Base-by-base conservation (phyloP, 1,140 invertebrate genomes). In the Andrena cerasifolii region DNA sequence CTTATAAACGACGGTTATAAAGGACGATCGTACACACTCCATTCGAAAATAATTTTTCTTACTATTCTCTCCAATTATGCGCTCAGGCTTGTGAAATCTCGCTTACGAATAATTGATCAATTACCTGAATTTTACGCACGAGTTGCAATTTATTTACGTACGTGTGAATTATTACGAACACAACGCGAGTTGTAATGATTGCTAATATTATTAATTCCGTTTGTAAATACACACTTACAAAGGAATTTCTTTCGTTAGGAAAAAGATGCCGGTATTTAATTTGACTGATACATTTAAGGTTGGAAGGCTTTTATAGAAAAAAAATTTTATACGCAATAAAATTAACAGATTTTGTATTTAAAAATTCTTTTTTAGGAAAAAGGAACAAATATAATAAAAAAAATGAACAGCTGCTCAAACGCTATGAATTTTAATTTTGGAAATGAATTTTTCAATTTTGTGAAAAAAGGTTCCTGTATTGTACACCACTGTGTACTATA, bases 281-380 rank as follows among this genome's bases (percentile, higher is more conserved):
- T 68, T 49, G 18, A 49, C 21, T 7, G 36, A 58, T 40, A n/a
- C 31, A 21, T 58, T 76, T 67, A 67, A 75, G 63, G 28, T 58
- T 68, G 61, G 51, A 63, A 74, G 33, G 24, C 14, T 28, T 66
- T 73, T 56, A 45, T 47, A 45, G 53, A 54, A 65, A 56, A 65
- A 56, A 75, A 67, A 75, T 67, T 33, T 49, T 67, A 75, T 58
- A 47, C 56, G 54, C 36, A 40, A 43, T 68, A 33, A 45, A 67
- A 58, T 26, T 58, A 56, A 33, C 51, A 67, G 26, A 36, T 75
- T 58, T 75, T 75, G 63, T 75, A 75, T 58, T 36, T 47, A 56
- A 75, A 75, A 75, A 75, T 75, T 75, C 51, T 75, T 75, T 75
- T 75, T 54, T 75, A 75, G 63, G 73, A 49, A 16, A 53, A 75